Evolutionary conservation across 2,113 vertebrate genomes (phyloP).

Genomic region (Gadus macrocephalus): DNA sequence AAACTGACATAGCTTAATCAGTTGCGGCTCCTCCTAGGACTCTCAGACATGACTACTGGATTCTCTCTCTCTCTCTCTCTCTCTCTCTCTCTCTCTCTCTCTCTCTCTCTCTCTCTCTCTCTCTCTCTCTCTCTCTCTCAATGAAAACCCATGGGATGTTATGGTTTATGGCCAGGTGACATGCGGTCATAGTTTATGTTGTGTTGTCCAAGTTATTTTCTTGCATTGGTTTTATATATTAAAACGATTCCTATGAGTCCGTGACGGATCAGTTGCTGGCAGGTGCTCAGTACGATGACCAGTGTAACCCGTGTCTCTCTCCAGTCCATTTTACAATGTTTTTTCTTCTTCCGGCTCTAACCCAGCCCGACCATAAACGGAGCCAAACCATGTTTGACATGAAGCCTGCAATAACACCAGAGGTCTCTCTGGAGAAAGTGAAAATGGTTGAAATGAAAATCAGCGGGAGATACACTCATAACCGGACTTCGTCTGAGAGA

Average conservation of each 20-base stretch:
- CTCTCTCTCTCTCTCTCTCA: too few species aligned
- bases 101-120: too few species aligned
- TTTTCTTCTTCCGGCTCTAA: neutral
- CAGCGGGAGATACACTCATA: slow-evolving; percentile 31
- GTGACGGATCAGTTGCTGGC: slow-evolving; percentile 5
- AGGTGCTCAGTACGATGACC: slow-evolving; percentile 59
- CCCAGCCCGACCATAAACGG: slow-evolving; percentile 13
- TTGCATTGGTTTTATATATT: too few species aligned
- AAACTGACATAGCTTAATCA: slow-evolving; percentile 28
- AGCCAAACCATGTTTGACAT: slow-evolving; percentile 42
- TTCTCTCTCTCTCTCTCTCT: too few species aligned
- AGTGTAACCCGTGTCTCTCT: slow-evolving; percentile 28
- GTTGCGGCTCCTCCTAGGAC: slow-evolving; percentile 4
- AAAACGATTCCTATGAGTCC: too few species aligned
- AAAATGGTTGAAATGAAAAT: neutral
- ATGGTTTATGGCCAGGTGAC: too few species aligned
- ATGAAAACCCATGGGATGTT: too few species aligned
- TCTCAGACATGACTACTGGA: too few species aligned
- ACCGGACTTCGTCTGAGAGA: neutral
- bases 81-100: too few species aligned
- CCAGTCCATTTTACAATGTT: neutral
- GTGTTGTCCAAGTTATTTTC: too few species aligned
- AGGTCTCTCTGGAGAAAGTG: slow-evolving; percentile 16
- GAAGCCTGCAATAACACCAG: slow-evolving; percentile 44
- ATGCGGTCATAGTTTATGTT: neutral